Percentiles rank a stretch among this genome's conserved stretches.
Conservation (phyloP, 2,113 vertebrate genomes). For the Bucco capensis region DNA sequence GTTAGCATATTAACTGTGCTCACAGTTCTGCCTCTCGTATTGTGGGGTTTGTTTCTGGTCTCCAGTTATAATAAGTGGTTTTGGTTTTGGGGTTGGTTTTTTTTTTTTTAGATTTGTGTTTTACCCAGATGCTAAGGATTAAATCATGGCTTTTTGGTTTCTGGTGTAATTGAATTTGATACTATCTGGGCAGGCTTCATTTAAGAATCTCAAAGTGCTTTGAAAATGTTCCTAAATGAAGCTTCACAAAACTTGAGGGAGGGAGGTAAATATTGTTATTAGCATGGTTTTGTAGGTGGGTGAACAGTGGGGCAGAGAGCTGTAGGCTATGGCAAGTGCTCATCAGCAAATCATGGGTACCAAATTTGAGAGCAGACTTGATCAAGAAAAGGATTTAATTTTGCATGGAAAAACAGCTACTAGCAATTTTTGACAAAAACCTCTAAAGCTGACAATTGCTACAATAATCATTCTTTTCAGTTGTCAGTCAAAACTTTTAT, state of each 20-base stretch:
- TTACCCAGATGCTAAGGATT: not conserved
- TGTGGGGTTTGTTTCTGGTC: not conserved
- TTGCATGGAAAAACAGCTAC: not conserved
- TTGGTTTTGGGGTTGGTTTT: too few species aligned
- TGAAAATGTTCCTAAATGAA: not conserved
- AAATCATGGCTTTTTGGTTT: not conserved
- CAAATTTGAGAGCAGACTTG: not conserved
- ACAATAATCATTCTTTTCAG: not conserved
- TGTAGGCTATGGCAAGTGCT: not conserved
- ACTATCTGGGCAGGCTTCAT: not conserved
- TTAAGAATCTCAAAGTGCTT: not conserved
- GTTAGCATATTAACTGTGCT: not conserved
- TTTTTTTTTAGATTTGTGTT: not conserved
- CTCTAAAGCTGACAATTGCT: not conserved
- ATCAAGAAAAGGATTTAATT: not conserved
- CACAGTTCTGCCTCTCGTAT: not conserved
- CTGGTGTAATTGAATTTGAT: slow-evolving; percentile 17
- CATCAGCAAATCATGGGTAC: not conserved
- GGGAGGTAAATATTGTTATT: slow-evolving; percentile 4
- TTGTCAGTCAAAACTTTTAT: not conserved
- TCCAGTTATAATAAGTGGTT: not conserved
- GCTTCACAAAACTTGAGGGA: not conserved
- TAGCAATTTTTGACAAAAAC: not conserved
- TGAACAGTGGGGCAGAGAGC: not conserved
- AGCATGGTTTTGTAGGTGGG: not conserved